phyloP scores from a whole-genome alignment of 2,888 invertebrate species.

The Euzetes globulus region DNA sequence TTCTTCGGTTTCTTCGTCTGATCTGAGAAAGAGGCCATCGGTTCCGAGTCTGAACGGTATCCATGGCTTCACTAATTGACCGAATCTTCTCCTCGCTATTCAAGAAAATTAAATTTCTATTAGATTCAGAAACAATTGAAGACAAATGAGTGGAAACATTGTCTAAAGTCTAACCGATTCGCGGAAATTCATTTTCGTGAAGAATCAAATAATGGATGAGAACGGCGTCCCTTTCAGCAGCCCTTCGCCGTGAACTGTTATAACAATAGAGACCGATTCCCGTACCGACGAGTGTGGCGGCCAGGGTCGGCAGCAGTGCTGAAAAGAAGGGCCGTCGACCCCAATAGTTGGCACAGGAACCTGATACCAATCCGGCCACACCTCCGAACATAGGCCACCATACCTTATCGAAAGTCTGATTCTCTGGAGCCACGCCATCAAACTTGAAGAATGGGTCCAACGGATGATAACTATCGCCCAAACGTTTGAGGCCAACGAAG shows the following conservation, averaged over 20 bases:
- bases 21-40: neutral
- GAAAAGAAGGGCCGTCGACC: neutral
- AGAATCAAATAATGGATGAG: conserved; percentile 30
- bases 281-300: neutral
- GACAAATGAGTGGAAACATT: neutral
- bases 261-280: neutral
- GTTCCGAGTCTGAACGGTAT: neutral
- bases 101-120: neutral
- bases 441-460: conserved; percentile 32
- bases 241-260: neutral
- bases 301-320: neutral
- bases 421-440: neutral
- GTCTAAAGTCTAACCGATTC: conserved; percentile 21
- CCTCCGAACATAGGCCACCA: neutral
- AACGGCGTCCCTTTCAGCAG: conserved; percentile 5
- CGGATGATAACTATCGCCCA: conserved; percentile 30
- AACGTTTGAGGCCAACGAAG: conserved; percentile 27
- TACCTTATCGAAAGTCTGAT: neutral
- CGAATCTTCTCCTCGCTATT: neutral
- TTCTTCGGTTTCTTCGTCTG: neutral
- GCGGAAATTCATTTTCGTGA: conserved; percentile 33
- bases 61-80: neutral
- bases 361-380: neutral
- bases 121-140: neutral
- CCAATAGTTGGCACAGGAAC: neutral